Evolutionary conservation across 2,113 vertebrate species (phyloP).

Genomic region (Ondatra zibethicus): DNA sequence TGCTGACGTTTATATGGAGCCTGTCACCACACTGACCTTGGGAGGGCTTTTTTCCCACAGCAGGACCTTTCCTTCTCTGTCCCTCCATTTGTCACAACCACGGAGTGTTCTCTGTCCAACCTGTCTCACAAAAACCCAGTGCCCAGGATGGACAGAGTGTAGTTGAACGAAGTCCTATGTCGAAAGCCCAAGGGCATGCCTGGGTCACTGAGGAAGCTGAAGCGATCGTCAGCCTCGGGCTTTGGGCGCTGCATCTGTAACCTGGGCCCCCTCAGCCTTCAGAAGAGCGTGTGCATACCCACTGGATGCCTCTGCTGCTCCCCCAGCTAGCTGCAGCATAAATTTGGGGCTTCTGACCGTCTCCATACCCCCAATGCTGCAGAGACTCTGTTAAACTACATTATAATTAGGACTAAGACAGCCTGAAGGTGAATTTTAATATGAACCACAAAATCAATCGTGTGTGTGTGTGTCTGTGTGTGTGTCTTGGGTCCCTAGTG

Average conservation of each 20-base stretch:
- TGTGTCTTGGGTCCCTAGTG: background rate
- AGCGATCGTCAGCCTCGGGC: background rate
- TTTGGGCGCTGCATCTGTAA: background rate
- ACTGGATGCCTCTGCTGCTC: background rate
- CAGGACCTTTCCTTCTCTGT: background rate
- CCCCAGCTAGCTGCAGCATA: background rate
- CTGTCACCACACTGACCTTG: background rate
- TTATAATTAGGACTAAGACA: slow-evolving; percentile 35
- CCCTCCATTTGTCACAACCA: background rate
- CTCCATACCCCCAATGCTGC: background rate
- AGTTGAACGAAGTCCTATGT: background rate
- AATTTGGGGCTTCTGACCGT: background rate
- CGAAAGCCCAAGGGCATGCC: background rate
- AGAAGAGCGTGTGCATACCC: background rate
- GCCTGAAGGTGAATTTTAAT: slow-evolving; percentile 10
- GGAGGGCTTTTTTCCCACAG: background rate
- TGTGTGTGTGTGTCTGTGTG: background rate
- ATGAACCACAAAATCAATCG: background rate
- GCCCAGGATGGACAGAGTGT: background rate
- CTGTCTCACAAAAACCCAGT: background rate
- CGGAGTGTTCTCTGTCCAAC: background rate
- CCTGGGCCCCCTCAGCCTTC: background rate
- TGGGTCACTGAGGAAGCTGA: background rate
- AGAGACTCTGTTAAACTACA: background rate
- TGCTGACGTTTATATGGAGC: background rate